Percentiles rank a stretch among this genome's conserved stretches.
phyloP scores from a whole-genome alignment of 2,797 vertebrate species.

The Myotis planiceps region DNA sequence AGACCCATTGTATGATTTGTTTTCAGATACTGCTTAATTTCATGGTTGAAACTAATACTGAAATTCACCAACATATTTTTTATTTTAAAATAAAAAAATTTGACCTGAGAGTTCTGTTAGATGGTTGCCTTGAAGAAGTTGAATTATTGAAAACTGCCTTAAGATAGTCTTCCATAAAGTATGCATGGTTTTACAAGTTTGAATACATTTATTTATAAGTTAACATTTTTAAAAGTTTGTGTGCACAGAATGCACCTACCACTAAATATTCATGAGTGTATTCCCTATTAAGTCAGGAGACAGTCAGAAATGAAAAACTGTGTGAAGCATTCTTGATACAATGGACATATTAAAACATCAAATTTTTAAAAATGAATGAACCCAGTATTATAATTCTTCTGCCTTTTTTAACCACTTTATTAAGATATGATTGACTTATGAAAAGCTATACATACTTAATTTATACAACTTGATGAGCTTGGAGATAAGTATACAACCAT shows the following conservation, averaged over 20 bases:
- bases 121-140: slow-evolving; percentile 64
- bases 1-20: background rate
- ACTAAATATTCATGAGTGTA: slow-evolving; percentile 76
- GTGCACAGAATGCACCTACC: background rate
- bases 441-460: background rate
- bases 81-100: slow-evolving; percentile 61
- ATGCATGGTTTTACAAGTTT: slow-evolving; percentile 54
- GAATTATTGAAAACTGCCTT: slow-evolving; percentile 74
- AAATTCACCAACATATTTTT: slow-evolving; percentile 48
- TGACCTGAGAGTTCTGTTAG: slow-evolving; percentile 33
- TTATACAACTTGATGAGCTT: background rate
- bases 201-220: slow-evolving; percentile 77
- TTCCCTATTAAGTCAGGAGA: slow-evolving; percentile 56
- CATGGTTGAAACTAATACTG: background rate
- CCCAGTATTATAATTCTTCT: background rate
- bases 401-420: background rate
- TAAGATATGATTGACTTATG: background rate
- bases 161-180: slow-evolving; percentile 58
- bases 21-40: slow-evolving; percentile 33
- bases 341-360: slow-evolving; percentile 7
- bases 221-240: slow-evolving; percentile 72
- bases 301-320: slow-evolving; percentile 32
- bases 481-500: background rate
- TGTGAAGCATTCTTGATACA: slow-evolving; percentile 17
- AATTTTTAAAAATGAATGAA: slow-evolving; percentile 5